phyloP scores from a whole-genome alignment of 1,140 invertebrate species.

The Teleogryllus occipitalis region DNA sequence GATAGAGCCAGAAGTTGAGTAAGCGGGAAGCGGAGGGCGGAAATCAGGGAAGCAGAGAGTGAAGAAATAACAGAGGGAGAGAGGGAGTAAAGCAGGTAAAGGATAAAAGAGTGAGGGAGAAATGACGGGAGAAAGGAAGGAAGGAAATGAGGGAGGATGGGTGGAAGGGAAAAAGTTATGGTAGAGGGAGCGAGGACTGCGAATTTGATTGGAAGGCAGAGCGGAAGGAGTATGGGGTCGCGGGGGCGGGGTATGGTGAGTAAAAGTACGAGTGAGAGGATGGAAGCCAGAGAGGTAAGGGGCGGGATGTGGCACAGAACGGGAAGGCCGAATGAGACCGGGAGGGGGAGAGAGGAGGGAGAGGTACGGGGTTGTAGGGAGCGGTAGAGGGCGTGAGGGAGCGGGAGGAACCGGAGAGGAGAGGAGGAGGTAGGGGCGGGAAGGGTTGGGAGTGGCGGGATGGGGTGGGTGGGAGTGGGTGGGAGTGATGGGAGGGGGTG shows the following conservation, averaged over 20 bases:
- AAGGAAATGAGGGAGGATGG: conserved; percentile 26
- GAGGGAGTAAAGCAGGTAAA: conserved; percentile 23
- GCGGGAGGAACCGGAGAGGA: conserved; percentile 14
- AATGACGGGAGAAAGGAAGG: background rate
- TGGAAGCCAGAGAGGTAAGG: no score
- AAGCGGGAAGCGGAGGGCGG: conserved; percentile 12
- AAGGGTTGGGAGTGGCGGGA: no score
- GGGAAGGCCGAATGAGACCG: background rate
- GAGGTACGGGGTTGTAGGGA: conserved; percentile 26
- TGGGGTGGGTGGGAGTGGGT: no score
- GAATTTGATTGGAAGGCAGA: no score
- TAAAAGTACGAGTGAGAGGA: no score
- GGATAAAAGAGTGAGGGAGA: conserved; percentile 26
- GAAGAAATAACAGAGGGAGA: conserved; percentile 14
- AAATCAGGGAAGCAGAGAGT: conserved; percentile 10
- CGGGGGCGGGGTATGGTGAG: no score
- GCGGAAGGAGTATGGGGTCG: no score
- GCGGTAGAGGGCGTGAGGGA: conserved; percentile 11
- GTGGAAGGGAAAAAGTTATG: conserved; percentile 24
- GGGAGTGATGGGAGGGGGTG: no score
- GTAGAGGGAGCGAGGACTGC: no score
- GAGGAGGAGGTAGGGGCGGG: conserved; percentile 8
- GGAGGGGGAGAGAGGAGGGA: background rate
- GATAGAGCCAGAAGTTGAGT: background rate
- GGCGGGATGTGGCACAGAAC: conserved; percentile 22